Percentiles rank a stretch among this genome's conserved stretches.
These are phyloP conservation scores for Pasiphila rectangulata DNA, from an alignment of 2,888 invertebrate genomes.

Conservation along the genomic window DNA sequence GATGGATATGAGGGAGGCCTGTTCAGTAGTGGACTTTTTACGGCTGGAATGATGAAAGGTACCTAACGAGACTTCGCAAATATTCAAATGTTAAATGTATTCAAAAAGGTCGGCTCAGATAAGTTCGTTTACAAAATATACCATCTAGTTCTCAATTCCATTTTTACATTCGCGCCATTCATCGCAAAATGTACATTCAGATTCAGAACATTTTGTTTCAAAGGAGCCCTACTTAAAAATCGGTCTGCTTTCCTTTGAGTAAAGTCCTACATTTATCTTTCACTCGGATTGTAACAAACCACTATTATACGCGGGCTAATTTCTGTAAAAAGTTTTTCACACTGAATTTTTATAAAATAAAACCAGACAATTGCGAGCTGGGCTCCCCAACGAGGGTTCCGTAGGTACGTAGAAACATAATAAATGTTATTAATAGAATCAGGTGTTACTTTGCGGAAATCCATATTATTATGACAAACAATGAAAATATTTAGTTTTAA, in stretches of 20 bases:
- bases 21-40: too few species aligned
- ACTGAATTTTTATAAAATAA: not conserved
- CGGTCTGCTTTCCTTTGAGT: not conserved
- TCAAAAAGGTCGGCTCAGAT: not conserved
- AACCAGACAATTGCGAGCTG: too few species aligned
- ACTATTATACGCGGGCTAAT: not conserved
- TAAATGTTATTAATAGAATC: not conserved
- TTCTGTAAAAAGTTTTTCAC: not conserved
- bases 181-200: constrained; percentile 1
- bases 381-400: too few species aligned
- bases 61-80: too few species aligned
- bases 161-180: not conserved
- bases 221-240: not conserved
- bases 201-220: not conserved
- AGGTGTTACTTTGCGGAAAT: too few species aligned
- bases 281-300: not conserved
- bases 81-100: too few species aligned
- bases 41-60: too few species aligned
- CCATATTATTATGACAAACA: too few species aligned
- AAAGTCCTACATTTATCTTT: not conserved
- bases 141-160: not conserved
- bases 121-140: not conserved
- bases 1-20: too few species aligned
- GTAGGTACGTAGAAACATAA: too few species aligned
- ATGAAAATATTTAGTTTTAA: too few species aligned